Conservation (phyloP, 2,113 vertebrate genomes). For the Hyaena hyaena region DNA sequence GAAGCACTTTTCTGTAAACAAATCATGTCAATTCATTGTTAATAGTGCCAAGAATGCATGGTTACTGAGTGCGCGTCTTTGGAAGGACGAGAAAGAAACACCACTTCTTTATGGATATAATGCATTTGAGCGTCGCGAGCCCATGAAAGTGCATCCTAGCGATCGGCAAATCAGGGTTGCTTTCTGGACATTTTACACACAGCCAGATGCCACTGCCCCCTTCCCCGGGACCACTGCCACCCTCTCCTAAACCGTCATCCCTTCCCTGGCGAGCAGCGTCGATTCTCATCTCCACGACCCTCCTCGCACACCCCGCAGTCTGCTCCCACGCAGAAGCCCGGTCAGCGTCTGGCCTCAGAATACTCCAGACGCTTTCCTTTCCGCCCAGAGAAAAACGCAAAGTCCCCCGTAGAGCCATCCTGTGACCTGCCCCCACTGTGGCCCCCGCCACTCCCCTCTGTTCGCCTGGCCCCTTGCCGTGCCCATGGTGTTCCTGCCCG, state of each 20-base stretch:
- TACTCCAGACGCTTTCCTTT: not conserved
- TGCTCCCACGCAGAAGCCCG: not conserved
- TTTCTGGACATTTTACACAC: not conserved
- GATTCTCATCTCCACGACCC: no score
- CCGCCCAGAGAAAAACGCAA: no score
- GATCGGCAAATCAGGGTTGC: not conserved
- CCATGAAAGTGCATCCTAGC: no score
- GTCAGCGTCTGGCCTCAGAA: not conserved
- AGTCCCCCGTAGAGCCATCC: not conserved
- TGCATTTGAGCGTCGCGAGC: not conserved
- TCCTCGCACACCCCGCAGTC: not conserved
- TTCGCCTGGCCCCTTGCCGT: not conserved
- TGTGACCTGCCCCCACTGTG: rapidly evolving
- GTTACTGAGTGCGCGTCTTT: not conserved
- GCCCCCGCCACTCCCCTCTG: no score
- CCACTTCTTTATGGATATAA: rapidly evolving
- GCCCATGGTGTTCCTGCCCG: not conserved
- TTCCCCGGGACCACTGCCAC: rapidly evolving
- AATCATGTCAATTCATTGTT: not conserved
- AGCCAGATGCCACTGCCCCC: not conserved
- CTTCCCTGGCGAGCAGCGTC: not conserved
- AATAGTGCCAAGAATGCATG: not conserved
- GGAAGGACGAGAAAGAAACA: not conserved
- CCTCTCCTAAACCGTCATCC: no score
- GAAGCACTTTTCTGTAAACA: not conserved